Conservation (phyloP, 2,113 vertebrate species). For the Anser brachyrhynchus region DNA sequence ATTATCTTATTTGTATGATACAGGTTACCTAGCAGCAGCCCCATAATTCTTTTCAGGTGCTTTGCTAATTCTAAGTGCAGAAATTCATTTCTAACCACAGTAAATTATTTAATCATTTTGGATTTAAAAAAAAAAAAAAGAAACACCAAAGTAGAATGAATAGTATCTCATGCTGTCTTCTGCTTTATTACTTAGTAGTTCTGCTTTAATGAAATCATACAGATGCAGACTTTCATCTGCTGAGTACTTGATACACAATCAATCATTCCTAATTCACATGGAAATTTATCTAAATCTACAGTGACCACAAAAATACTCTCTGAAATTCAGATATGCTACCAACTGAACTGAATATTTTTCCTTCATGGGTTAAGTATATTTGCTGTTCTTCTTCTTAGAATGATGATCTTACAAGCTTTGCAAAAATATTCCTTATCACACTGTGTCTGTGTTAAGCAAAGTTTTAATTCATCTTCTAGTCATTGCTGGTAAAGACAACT, state of each 20-base stretch:
- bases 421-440: background rate
- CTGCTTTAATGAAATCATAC: background rate
- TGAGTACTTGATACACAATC: background rate
- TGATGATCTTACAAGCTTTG: background rate
- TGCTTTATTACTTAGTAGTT: background rate
- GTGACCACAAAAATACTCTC: background rate
- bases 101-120: background rate
- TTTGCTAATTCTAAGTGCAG: conserved; percentile 2
- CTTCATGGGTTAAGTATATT: background rate
- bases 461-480: background rate
- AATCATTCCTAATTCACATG: background rate
- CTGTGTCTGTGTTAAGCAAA: background rate
- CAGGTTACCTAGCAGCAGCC: background rate
- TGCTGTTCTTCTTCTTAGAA: background rate
- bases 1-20: conserved; percentile 26
- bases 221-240: background rate
- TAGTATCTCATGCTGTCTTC: background rate
- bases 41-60: background rate
- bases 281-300: background rate
- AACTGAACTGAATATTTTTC: background rate
- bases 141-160: background rate
- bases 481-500: background rate
- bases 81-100: background rate
- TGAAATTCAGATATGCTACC: background rate
- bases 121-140: background rate